Conservation (phyloP, 2,888 invertebrate species). For the Pseudoips prasinana region DNA sequence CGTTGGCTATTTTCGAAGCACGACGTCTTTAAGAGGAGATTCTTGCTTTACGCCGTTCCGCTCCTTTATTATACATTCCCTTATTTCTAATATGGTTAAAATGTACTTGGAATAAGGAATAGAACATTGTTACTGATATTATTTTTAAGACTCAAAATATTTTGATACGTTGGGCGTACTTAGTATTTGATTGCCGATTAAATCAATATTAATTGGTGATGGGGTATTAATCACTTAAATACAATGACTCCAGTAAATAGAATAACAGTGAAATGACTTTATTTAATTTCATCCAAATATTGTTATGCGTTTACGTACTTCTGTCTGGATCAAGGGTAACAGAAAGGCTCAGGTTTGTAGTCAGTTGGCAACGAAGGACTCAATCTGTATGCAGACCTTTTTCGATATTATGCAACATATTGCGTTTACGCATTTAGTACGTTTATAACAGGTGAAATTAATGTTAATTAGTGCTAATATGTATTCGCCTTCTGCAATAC, state of each 20-base stretch:
- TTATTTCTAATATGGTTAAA: background rate
- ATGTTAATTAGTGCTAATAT: slow-evolving; percentile 33
- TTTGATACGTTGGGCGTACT: no score
- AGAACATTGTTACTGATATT: background rate
- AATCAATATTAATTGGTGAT: no score
- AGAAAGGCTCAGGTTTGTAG: no score
- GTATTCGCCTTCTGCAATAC: slow-evolving; percentile 23
- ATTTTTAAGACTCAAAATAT: background rate
- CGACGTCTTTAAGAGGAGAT: slow-evolving; percentile 34
- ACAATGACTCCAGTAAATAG: no score
- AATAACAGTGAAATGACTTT: no score
- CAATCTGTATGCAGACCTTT: background rate
- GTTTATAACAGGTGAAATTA: slow-evolving; percentile 36
- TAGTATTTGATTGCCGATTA: no score
- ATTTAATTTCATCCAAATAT: no score
- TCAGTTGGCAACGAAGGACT: no score
- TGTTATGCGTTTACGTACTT: no score
- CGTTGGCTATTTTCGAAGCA: slow-evolving; percentile 45
- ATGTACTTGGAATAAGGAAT: background rate
- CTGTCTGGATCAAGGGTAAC: no score
- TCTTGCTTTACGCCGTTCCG: slow-evolving; percentile 23
- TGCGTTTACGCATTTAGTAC: slow-evolving; percentile 26
- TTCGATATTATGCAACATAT: slow-evolving; percentile 1
- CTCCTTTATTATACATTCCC: background rate
- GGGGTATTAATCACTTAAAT: no score